Evolutionary conservation across 2,797 vertebrate genomes (phyloP).

Genomic region (Monodelphis domestica): DNA sequence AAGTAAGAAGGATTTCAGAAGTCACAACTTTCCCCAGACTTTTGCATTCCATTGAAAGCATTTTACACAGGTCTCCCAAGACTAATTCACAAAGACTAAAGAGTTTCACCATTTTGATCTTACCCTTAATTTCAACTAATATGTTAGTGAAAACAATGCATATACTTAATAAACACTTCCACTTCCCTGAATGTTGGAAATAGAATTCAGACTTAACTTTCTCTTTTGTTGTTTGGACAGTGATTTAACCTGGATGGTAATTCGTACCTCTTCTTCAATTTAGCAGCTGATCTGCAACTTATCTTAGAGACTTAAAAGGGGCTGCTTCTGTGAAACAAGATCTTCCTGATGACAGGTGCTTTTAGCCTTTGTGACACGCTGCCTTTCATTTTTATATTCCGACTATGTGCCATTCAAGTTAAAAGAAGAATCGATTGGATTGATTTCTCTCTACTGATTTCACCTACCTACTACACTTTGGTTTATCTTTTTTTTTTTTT

Average conservation of each 20-base stretch:
- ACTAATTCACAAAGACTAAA: background rate
- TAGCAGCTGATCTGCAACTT: background rate
- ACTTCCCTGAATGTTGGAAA: background rate
- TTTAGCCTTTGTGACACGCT: background rate
- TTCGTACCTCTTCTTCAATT: background rate
- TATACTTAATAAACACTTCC: background rate
- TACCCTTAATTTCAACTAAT: background rate
- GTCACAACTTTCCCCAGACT: background rate
- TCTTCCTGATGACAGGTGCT: background rate
- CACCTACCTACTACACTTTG: background rate
- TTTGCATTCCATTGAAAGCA: background rate
- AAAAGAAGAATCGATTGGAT: background rate
- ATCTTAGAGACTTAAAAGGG: background rate
- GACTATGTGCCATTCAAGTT: background rate
- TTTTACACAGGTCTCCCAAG: background rate
- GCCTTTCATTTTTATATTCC: background rate
- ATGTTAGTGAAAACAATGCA: background rate
- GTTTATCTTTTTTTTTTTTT: background rate
- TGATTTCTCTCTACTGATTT: background rate
- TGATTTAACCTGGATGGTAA: background rate
- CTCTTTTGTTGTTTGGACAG: background rate
- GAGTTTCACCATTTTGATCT: background rate
- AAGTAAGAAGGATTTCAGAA: background rate
- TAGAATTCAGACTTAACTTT: background rate
- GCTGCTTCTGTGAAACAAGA: background rate